Base-by-base conservation (phyloP, 2,113 vertebrate genomes). In the Hemicordylus capensis region DNA sequence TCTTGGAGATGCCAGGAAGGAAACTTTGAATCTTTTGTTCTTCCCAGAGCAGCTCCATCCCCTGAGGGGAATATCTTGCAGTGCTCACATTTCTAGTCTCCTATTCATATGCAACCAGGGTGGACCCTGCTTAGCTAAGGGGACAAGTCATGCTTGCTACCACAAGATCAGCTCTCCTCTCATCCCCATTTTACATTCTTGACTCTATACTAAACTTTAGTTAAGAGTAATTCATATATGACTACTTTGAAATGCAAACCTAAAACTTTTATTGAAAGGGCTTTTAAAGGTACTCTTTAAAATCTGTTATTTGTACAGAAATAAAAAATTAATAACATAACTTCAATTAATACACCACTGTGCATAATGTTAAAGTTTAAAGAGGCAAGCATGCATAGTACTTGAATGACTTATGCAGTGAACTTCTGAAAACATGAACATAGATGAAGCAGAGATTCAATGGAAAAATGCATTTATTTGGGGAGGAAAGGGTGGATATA, bases 181-280 rank as follows among this genome's bases (percentile, higher is more conserved):
- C n/a, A n/a, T n/a, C n/a, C n/a, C n/a, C n/a, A 42, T 76, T 37
- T 51, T 54, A 66, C 26, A 72, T 31, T 58, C 31, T 61, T 7
- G 58, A 17, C 15, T 56, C 48, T 4, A 17, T 24, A n/a, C 54
- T 37, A 31, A 84, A 76, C 6, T 63, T 34, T 67, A 14, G 64
- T 85, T 28, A 28, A 19, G 42, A 26, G 34, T 26, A 14, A 85
- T 39, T 26, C 31, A 59, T 85, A 17, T 39, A 59, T 78, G 64
- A 59, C 51, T 78, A 58, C 54, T 78, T 59, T 70, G 63, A 70
- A 78, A 70, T 46, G 4, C 51, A 69, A 46, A 42, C 54, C 64
- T 77, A 24, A 78, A 78, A 85, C 20, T 85, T 85, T 69, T 78
- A 85, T 72, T 69, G 63, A 69, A 46, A 85, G 14, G 11, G 69